Base-by-base conservation (phyloP, 2,113 vertebrate species). In the Gymnogyps californianus region DNA sequence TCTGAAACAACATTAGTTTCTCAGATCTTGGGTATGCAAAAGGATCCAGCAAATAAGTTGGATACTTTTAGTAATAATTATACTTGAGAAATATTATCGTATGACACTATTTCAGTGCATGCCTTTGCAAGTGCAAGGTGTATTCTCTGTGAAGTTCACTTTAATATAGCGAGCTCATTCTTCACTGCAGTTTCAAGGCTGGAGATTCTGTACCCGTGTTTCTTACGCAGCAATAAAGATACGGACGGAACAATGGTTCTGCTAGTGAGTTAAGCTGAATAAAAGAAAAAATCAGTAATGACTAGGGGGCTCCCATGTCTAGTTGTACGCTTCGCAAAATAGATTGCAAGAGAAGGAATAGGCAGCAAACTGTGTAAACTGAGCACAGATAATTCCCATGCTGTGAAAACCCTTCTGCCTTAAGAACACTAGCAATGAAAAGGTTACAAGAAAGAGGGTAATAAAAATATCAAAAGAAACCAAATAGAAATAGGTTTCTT, bases 401-500 rank as follows among this genome's bases (percentile, higher is more conserved):
- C 16, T 54, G 88, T 89, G 87, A 94, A 97, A 96, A 90, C 31
- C 79, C 82, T 84, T 80, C 79, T 75, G 78, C 79, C 85, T 96
- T 97, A 96, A 94, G 81, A 97, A 86, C 70, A 58, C 77, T 92
- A 83, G 76, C 74, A 95, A 91, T 94, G 70, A 90, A 97, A 97
- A 97, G 84, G 96, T 80, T 96, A 95, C 71, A 88, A 89, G 93
- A 86, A 97, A 96, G 80, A 83, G 69, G 64, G 40, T 92, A 98
- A 97, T 95, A 97, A 96, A 97, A 97, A 72, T 83, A 96, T 95
- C 84, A 96, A 95, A 96, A 89, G 83, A 93, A 97, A 84, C 65
- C 72, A 90, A 92, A 89, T 75, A 93, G 78, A 96, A 95, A 95
- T 76, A 74, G 74, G 89, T 97, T 95, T 94, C 92, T 97, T 96